phyloP scores from a whole-genome alignment of 2,113 vertebrate species.

The Pitta sordida region DNA sequence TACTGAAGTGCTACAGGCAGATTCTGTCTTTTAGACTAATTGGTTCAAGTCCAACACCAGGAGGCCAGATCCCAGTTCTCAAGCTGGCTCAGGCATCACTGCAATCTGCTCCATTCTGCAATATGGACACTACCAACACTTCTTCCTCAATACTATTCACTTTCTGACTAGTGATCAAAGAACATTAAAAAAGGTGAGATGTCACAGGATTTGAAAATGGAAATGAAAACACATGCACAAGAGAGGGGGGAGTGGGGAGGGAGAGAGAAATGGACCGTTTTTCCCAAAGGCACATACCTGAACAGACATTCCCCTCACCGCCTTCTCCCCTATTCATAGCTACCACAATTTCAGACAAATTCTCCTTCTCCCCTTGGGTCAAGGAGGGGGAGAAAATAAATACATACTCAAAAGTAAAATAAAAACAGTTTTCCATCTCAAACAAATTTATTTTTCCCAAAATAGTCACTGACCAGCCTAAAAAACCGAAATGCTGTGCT shows the following conservation, averaged over 20 bases:
- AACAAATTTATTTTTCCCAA: background rate
- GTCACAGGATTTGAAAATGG: background rate
- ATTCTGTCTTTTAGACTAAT: background rate
- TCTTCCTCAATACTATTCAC: background rate
- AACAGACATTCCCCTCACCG: background rate
- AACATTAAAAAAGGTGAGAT: background rate
- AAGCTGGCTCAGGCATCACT: background rate
- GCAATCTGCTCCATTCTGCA: background rate
- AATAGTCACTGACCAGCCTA: background rate
- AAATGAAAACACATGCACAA: background rate
- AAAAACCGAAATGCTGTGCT: background rate
- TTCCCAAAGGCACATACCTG: background rate
- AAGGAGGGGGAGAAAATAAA: background rate
- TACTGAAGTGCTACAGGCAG: background rate
- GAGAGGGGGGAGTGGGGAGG: fast-evolving
- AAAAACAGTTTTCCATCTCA: background rate
- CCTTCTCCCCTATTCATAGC: background rate
- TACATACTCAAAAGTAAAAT: background rate
- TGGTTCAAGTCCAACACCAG: background rate
- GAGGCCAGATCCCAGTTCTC: background rate
- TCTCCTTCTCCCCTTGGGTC: background rate
- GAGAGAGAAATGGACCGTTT: background rate
- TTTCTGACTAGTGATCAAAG: background rate
- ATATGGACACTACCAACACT: fast-evolving
- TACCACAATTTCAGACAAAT: background rate